Evolutionary conservation across 2,113 vertebrate genomes (phyloP).

Genomic region (Hystrix cristata): DNA sequence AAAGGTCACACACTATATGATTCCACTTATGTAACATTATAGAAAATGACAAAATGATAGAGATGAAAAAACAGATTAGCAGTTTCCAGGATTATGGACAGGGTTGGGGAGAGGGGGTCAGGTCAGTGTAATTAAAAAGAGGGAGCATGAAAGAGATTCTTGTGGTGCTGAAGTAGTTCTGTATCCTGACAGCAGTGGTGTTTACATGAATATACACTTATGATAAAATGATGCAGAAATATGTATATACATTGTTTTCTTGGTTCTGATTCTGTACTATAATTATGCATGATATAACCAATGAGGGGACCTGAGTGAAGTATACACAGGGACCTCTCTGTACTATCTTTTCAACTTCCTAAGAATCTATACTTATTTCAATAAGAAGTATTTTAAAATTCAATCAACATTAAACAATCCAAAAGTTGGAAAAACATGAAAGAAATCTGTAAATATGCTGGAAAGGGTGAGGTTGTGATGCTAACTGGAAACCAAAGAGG

Average conservation of each 20-base stretch:
- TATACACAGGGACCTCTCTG: background rate
- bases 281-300: conserved; percentile 46
- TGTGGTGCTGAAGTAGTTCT: background rate
- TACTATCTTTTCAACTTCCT: conserved; percentile 40
- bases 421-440: background rate
- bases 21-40: background rate
- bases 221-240: conserved; percentile 35
- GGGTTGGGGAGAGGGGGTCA: too few species aligned
- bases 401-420: conserved; percentile 46
- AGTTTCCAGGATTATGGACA: background rate
- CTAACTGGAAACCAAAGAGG: conserved; percentile 20
- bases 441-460: background rate
- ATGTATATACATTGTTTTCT: background rate
- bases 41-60: conserved; percentile 37
- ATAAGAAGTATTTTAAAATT: conserved; percentile 28
- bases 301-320: background rate
- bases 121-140: background rate
- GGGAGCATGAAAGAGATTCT: background rate
- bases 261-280: background rate
- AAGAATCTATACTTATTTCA: conserved; percentile 45
- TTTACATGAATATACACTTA: background rate
- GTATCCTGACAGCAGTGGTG: background rate
- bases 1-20: background rate
- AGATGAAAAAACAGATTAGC: background rate
- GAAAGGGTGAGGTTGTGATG: conserved; percentile 1